phyloP scores from a whole-genome alignment of 2,113 vertebrate species.

The Fulmarus glacialis region DNA sequence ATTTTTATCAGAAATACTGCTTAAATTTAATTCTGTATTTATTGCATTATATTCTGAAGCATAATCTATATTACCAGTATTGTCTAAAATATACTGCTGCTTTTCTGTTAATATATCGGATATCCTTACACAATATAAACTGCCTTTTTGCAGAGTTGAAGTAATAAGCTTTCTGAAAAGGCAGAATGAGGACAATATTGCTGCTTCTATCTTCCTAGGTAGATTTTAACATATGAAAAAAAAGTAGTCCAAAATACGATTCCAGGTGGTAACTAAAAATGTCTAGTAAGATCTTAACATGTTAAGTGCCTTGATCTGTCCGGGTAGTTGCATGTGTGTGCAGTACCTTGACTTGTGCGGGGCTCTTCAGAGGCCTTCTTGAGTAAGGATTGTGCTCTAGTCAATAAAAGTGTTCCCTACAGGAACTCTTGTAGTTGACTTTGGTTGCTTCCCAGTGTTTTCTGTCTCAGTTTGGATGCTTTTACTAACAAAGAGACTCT shows the following conservation, averaged over 20 bases:
- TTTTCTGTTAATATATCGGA: not conserved
- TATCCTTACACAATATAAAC: not conserved
- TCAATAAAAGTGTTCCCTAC: not conserved
- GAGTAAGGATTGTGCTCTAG: not conserved
- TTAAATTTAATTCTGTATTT: not conserved
- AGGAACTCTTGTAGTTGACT: not conserved
- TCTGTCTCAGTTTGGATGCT: not conserved
- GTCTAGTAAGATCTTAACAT: not conserved
- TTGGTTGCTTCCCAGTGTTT: not conserved
- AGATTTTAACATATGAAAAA: conserved; percentile 6
- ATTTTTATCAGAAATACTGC: not conserved
- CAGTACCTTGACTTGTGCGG: not conserved
- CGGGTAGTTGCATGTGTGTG: not conserved
- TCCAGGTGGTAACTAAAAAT: conserved; percentile 44
- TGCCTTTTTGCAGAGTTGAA: conserved; percentile 16
- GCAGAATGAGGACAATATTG: conserved; percentile 51
- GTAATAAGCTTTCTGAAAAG: conserved; percentile 24
- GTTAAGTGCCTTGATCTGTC: not conserved
- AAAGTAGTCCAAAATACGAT: conserved; percentile 30
- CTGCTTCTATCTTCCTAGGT: conserved; percentile 11
- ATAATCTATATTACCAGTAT: not conserved
- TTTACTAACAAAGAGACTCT: not conserved
- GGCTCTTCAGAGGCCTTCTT: not conserved
- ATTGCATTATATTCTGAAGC: not conserved
- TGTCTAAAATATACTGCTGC: not conserved